Percentiles rank a stretch among this genome's conserved stretches.
phyloP scores from a whole-genome alignment of 2,797 vertebrate species.

The Falco cherrug region DNA sequence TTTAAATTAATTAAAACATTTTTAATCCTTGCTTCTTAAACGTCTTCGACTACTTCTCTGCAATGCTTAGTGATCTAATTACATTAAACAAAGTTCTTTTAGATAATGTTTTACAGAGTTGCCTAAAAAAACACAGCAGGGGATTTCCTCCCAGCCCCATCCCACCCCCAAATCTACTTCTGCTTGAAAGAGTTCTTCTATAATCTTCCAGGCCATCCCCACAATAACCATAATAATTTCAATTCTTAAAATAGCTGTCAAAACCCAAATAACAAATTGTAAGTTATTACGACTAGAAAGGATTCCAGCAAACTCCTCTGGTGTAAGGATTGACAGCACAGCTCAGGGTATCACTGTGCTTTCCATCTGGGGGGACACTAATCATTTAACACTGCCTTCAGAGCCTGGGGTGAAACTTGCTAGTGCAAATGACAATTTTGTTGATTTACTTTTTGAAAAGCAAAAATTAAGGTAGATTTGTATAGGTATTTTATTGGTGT shows the following conservation, averaged over 20 bases:
- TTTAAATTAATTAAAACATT: constrained; percentile 16
- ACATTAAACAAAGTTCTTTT: constrained; percentile 54
- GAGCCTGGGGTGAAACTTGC: neutral
- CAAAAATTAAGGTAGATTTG: neutral
- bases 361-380: neutral
- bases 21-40: constrained; percentile 29
- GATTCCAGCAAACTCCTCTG: neutral
- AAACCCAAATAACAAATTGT: neutral
- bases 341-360: neutral
- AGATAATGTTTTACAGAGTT: constrained; percentile 58
- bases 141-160: constrained; percentile 23
- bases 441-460: neutral
- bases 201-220: constrained; percentile 11
- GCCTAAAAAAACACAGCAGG: constrained; percentile 61
- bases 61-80: constrained; percentile 52
- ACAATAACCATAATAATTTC: neutral
- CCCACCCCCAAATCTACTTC: neutral
- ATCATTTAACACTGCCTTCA: neutral
- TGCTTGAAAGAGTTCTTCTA: constrained; percentile 48
- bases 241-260: neutral
- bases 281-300: neutral
- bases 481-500: neutral
- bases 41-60: constrained; percentile 12
- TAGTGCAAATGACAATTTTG: neutral
- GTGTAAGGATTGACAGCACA: neutral